Percentiles rank a stretch among this genome's conserved stretches.
These are phyloP conservation scores for Camelus bactrianus DNA, from an alignment of 2,113 vertebrate species.

Conservation along the genomic window DNA sequence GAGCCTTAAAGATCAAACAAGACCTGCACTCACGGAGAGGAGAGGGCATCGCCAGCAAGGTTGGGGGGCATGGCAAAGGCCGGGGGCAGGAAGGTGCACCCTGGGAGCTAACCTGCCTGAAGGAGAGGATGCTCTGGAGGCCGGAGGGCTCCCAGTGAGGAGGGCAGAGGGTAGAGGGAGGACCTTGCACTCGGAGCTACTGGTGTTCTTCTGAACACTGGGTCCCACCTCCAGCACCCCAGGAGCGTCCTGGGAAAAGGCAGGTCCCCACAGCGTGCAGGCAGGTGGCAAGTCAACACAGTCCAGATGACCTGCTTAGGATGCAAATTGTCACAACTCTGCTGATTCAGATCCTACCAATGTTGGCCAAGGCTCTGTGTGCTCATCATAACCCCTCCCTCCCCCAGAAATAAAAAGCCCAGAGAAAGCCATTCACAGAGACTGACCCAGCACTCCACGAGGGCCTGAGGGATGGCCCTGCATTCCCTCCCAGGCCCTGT, in stretches of 20 bases:
- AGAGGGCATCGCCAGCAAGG: neutral
- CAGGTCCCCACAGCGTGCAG: neutral
- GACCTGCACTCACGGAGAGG: neutral
- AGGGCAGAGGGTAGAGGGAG: neutral
- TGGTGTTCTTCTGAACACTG: neutral
- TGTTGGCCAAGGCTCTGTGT: constrained; percentile 16
- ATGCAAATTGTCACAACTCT: neutral
- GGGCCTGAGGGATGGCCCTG: constrained; percentile 70
- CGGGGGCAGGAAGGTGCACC: neutral
- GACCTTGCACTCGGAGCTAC: neutral
- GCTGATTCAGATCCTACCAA: constrained; percentile 52
- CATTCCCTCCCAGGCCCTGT: constrained; percentile 82
- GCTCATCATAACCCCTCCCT: neutral
- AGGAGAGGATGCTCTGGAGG: fast-evolving
- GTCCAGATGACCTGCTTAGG: constrained; percentile 14
- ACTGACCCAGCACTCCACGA: constrained; percentile 78
- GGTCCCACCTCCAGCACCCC: neutral
- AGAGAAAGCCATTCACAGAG: constrained; percentile 54
- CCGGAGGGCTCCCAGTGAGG: neutral
- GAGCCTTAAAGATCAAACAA: neutral
- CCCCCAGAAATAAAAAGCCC: constrained; percentile 40
- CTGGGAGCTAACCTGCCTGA: neutral
- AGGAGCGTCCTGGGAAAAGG: neutral
- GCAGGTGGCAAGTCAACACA: neutral
- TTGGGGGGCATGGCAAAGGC: neutral